Evolutionary conservation across 2,113 vertebrate genomes (phyloP), one percentile per base, ranked within the genome.

Genomic region (Garra rufa): DNA sequence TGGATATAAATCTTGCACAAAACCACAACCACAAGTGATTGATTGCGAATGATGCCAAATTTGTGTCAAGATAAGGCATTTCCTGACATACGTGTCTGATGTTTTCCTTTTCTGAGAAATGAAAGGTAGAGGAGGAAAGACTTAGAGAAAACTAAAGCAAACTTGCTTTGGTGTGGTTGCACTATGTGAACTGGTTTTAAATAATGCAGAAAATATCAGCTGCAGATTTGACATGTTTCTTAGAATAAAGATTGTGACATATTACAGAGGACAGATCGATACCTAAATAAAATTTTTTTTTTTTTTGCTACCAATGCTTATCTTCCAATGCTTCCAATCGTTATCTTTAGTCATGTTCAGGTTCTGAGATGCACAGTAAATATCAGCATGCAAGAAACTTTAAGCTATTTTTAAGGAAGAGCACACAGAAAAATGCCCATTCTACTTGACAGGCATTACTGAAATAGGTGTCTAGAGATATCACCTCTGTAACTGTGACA

Each of bases 21-120:
- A 13, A 73, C 34, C 34, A 61, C 38, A 59, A 78, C 38, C 55
- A 28, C 76, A 78, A 55, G 1, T 11, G 6, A 43, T 9, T 43
- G 28, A 61, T 82, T 59, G 10, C 77, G 30, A 30, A 26, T 77
- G 17, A 79, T 41, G 10, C 11, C 34, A 48, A 70, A 43, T 69
- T 38, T 84, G 71, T 34, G 28, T 34, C 3, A 2, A 77, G 76
- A 34, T 74, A 6, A 73, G 70, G 21, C 50, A 11, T n/a, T 75
- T 44, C 9, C 48, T 81, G 38, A 61, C n/a, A 50, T 69, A 21
- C 17, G 14, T 78, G 8, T 63, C 26, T 78, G 41, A 79, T 79
- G 57, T 24, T 63, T 44, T 63, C 34, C 76, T 63, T 63, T 79
- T 79, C 57, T 65, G 71, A 87, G 55, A 81, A 84, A 52, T 15